These are phyloP conservation scores for Papilio helenus DNA, from an alignment of 1,140 invertebrate genomes.

Conservation along the genomic window DNA sequence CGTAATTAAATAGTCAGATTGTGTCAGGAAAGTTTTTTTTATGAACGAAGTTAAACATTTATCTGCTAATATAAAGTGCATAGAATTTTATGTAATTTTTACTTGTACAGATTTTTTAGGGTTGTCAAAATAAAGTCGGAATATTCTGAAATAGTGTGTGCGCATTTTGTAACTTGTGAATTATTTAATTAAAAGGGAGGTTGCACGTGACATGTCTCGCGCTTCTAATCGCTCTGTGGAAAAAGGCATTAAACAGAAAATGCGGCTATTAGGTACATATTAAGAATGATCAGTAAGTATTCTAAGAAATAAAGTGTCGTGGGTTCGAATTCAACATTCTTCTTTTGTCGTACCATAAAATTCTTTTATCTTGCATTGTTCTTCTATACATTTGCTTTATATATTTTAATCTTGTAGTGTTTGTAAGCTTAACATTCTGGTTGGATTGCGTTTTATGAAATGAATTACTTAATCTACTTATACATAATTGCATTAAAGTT, in stretches of 20 bases:
- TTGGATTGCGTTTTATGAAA: too few relatives aligned
- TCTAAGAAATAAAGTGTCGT: too few relatives aligned
- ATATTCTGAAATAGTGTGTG: neutral
- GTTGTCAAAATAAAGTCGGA: neutral
- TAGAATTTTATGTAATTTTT: neutral
- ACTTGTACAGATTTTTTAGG: neutral
- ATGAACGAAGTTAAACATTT: neutral
- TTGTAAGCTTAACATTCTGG: too few relatives aligned
- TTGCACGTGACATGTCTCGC: too few relatives aligned
- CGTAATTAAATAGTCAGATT: neutral
- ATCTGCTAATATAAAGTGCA: neutral
- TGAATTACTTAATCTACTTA: too few relatives aligned
- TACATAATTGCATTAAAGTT: neutral
- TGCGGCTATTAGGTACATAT: neutral
- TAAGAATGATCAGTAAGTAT: neutral
- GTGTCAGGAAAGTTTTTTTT: conserved; percentile 6
- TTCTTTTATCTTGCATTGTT: too few relatives aligned
- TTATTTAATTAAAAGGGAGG: too few relatives aligned
- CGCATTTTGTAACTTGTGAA: neutral
- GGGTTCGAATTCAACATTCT: too few relatives aligned
- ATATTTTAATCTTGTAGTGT: too few relatives aligned
- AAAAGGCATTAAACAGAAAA: neutral
- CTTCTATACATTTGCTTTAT: too few relatives aligned
- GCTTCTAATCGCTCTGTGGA: neutral
- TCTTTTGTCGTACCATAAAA: too few relatives aligned